Evolutionary conservation across 2,797 vertebrate species (phyloP), one percentile per base, ranked within the genome.

Genomic region (Coranthus polyacanthus): DNA sequence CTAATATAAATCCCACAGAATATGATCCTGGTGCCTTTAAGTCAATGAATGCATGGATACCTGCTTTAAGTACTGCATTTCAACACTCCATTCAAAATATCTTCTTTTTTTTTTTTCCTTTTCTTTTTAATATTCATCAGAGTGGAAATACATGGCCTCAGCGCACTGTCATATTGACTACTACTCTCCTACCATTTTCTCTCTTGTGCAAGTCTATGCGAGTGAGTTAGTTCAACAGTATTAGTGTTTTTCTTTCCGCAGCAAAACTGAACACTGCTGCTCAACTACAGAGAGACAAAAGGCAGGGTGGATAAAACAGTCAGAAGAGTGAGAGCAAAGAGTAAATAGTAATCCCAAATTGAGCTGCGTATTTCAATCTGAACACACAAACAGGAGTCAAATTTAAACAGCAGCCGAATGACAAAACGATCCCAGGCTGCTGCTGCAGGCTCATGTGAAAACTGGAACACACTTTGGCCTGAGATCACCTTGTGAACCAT

Each of bases 121-220:
- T 24, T 34, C 13, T 74, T 76, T 84, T 85, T 85, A 87, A 83
- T 92, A 88, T 81, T 91, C 67, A 67, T 89, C 86, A 93, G 94
- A 94, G 94, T 94, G 95, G 95, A 95, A 94, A 95, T 94, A 95
- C 93, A 95, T 90, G 88, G 91, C 91, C 91, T 95, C 92, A 92
- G 93, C 90, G 83, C 94, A 93, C 93, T 92, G 92, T 91, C 85
- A 86, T 87, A 89, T 94, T 94, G 91, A 94, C 91, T 93, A 95
- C 91, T 83, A 81, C 55, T 85, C 84, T 80, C 79, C 93, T 91
- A 89, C 93, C 91, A 80, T 93, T 93, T 93, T 92, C 90, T 92
- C 94, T 95, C 94, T 93, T 95, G 95, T 96, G 96, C 96, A 97
- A 96, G 94, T 96, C 94, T 96, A 95, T 97, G 96, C 96, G 94